A percentile compares a stretch with the other conserved stretches of the same genome.
Evolutionary conservation across 2,888 invertebrate genomes (phyloP).

Genomic region (Netelia fuscicornis): DNA sequence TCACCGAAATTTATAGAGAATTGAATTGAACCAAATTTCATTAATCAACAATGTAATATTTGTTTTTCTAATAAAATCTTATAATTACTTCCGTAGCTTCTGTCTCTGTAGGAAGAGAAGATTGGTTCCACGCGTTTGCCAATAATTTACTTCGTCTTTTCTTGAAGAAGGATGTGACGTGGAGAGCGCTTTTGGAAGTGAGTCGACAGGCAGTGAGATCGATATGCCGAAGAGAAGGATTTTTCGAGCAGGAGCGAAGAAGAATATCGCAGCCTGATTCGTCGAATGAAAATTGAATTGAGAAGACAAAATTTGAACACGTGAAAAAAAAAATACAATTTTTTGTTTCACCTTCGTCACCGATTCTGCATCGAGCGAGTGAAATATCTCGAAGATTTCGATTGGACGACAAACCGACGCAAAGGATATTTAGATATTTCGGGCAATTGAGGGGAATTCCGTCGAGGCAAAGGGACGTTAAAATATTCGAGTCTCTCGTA

Average conservation of each 20-base stretch:
- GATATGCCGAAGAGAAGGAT: conserved; percentile 62
- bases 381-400: conserved; percentile 69
- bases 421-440: conserved; percentile 72
- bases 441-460: conserved; percentile 72
- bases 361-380: conserved; percentile 71
- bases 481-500: conserved; percentile 64
- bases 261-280: conserved; percentile 73
- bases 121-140: conserved; percentile 67
- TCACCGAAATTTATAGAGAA: no score
- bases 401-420: conserved; percentile 70
- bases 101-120: background rate
- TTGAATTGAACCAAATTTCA: no score
- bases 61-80: conserved; percentile 9
- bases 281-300: background rate
- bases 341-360: conserved; percentile 70
- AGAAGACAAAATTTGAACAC: background rate
- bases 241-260: conserved; percentile 65
- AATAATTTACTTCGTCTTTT: conserved; percentile 65
- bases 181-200: conserved; percentile 58
- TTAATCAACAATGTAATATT: background rate
- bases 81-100: conserved; percentile 27
- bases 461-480: conserved; percentile 72
- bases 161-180: conserved; percentile 50
- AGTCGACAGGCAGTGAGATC: conserved; percentile 73
- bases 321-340: background rate